Conservation (phyloP, 2,797 vertebrate species). For the Myotis pilosus region DNA sequence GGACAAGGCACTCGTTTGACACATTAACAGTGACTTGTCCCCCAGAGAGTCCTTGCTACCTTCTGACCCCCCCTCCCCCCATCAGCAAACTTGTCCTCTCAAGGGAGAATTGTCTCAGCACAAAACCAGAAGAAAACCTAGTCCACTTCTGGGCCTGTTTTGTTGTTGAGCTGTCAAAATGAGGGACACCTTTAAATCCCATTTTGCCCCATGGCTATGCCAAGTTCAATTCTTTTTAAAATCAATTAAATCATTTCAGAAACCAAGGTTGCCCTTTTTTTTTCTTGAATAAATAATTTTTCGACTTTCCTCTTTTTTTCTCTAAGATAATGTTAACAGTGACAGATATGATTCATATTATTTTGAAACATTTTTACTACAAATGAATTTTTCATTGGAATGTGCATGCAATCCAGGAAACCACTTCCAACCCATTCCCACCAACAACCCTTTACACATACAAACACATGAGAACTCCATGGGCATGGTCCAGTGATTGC, state of each 20-base stretch:
- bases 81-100: background rate
- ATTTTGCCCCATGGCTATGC: background rate
- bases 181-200: background rate
- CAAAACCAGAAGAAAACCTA: background rate
- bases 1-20: background rate
- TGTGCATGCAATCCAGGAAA: background rate
- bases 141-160: background rate
- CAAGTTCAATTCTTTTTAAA: background rate
- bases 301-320: background rate
- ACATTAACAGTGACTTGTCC: background rate
- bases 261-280: background rate
- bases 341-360: background rate
- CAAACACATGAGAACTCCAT: background rate
- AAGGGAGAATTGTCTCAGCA: background rate
- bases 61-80: background rate
- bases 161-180: background rate
- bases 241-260: background rate
- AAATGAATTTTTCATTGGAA: background rate
- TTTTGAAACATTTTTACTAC: background rate
- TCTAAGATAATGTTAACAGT: background rate
- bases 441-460: background rate
- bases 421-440: background rate
- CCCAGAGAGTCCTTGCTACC: background rate
- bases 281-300: background rate
- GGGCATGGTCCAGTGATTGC: background rate